phyloP scores from a whole-genome alignment of 2,113 vertebrate genomes.

The Centropus unirufus region DNA sequence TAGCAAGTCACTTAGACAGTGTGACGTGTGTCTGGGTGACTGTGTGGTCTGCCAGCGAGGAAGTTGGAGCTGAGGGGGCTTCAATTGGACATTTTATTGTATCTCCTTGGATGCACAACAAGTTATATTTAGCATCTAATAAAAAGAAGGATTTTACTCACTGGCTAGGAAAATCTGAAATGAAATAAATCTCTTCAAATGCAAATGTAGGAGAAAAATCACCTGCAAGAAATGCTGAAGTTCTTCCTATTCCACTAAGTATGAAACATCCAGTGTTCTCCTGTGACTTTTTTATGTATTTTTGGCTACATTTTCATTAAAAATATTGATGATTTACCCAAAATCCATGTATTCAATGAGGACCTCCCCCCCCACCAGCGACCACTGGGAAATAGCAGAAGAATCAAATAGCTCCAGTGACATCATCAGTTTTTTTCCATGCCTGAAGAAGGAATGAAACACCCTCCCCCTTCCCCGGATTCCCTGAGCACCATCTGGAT shows the following conservation, averaged over 20 bases:
- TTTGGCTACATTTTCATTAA: not conserved
- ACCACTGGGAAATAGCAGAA: not conserved
- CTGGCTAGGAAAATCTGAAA: not conserved
- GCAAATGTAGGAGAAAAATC: not conserved
- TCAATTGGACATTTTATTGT: not conserved
- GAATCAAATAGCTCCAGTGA: not conserved
- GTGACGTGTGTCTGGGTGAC: accelerated
- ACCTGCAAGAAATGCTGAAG: not conserved
- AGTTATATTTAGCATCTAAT: not conserved
- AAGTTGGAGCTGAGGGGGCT: not conserved
- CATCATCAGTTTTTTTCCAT: not conserved
- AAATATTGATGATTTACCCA: not conserved
- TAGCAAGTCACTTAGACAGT: accelerated
- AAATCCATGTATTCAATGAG: not conserved
- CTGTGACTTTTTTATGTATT: not conserved
- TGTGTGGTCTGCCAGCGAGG: not conserved
- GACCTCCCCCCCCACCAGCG: not conserved
- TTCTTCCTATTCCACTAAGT: not conserved
- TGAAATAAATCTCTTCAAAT: not conserved
- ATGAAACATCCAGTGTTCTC: not conserved
- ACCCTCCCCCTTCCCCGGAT: not conserved
- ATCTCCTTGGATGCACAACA: not conserved
- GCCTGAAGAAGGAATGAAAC: not conserved
- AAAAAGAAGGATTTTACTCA: not conserved
- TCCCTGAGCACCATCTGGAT: conserved; percentile 43